These are phyloP conservation scores for Cacoxenus indagator DNA, from an alignment of 2,888 invertebrate genomes.

Conservation along the genomic window DNA sequence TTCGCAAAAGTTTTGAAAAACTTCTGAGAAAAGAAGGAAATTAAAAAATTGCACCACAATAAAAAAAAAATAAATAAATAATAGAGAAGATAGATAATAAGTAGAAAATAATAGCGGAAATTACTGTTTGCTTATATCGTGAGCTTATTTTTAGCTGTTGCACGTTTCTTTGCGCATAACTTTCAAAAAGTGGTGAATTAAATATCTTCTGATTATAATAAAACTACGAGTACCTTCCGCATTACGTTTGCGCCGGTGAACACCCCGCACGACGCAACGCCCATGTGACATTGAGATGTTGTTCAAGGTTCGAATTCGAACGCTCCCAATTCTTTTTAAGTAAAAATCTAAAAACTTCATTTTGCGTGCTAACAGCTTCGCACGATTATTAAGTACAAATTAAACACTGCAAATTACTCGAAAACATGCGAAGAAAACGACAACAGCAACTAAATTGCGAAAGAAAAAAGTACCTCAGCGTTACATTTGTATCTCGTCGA, in stretches of 20 bases:
- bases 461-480: background rate
- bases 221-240: background rate
- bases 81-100: background rate
- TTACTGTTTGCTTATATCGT: background rate
- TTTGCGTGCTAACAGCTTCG: background rate
- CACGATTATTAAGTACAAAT: background rate
- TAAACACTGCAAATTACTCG: background rate
- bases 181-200: background rate
- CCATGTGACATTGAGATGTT: constrained; percentile 9
- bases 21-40: background rate
- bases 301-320: constrained; percentile 1
- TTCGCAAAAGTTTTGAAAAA: constrained; percentile 2
- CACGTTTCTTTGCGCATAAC: constrained; percentile 3
- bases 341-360: background rate
- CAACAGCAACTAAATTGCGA: background rate
- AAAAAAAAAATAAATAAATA: background rate
- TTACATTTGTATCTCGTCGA: background rate
- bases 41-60: background rate
- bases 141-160: constrained; percentile 1
- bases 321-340: background rate
- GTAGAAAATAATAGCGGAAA: constrained; percentile 14
- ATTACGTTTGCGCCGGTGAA: background rate
- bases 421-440: background rate
- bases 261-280: background rate
- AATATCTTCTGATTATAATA: background rate